Evolutionary conservation across 2,113 vertebrate species (phyloP).

Genomic region (Istiophorus platypterus): DNA sequence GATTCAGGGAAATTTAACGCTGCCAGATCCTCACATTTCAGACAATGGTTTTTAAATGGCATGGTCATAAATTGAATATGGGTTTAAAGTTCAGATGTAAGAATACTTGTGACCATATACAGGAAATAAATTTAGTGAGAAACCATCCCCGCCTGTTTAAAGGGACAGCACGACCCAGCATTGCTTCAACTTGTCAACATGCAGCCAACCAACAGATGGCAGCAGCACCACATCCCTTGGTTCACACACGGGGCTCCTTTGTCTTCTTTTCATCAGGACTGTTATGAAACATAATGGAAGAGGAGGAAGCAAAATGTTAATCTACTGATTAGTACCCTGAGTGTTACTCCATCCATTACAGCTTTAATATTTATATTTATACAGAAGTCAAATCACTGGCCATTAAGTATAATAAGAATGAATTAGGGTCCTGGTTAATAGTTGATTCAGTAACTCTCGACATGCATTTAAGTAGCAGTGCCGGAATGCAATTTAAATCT

Average conservation of each 20-base stretch:
- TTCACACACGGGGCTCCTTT: not conserved
- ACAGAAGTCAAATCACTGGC: conserved; percentile 6
- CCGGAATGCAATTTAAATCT: not conserved
- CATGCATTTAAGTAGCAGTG: not conserved
- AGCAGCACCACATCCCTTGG: conserved; percentile 62
- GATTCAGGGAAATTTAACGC: too few relatives aligned
- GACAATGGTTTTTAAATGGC: too few relatives aligned
- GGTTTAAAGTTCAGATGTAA: not conserved
- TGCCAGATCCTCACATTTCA: too few relatives aligned
- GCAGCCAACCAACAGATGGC: conserved; percentile 76
- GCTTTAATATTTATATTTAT: conserved; percentile 38
- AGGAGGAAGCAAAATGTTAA: conserved; percentile 29
- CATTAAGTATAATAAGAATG: not conserved
- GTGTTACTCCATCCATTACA: conserved; percentile 38
- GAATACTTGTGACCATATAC: not conserved
- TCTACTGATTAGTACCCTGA: conserved; percentile 36
- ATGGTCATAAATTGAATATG: too few relatives aligned
- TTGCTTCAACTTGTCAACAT: not conserved
- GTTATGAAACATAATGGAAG: conserved; percentile 25
- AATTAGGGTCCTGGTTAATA: conserved; percentile 2
- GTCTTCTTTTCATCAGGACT: conserved; percentile 10
- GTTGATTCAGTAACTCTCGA: conserved; percentile 13
- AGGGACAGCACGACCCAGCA: not conserved
- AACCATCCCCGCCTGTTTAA: too few relatives aligned
- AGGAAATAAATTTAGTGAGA: not conserved